Evolutionary conservation across 2,797 vertebrate genomes (phyloP).

Genomic region (Nasua narica): DNA sequence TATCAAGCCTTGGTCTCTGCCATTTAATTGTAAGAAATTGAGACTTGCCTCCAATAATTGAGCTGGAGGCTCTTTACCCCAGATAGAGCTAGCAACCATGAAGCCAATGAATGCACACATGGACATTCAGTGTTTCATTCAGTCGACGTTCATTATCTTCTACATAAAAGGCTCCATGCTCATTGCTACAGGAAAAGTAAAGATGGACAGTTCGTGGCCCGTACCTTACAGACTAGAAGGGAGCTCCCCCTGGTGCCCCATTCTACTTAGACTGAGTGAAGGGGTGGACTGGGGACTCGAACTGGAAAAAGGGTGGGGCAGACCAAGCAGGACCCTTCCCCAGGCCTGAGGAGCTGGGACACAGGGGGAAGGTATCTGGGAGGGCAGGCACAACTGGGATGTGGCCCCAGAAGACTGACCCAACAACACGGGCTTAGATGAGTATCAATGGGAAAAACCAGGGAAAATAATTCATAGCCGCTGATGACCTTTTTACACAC

Average conservation of each 20-base stretch:
- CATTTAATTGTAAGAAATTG: not conserved
- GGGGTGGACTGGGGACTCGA: not conserved
- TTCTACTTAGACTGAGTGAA: not conserved
- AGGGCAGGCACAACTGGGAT: not conserved
- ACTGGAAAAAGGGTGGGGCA: not conserved
- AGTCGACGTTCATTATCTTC: not conserved
- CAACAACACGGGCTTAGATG: no score
- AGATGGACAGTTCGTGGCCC: not conserved
- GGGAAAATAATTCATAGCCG: not conserved
- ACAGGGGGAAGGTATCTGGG: not conserved
- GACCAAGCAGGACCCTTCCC: no score
- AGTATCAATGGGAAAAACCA: no score
- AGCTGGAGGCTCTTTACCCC: not conserved
- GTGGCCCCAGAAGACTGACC: not conserved
- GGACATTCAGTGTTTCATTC: not conserved
- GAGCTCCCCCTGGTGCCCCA: not conserved
- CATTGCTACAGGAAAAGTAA: not conserved
- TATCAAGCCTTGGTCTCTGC: not conserved
- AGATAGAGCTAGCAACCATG: not conserved
- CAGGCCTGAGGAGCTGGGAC: not conserved
- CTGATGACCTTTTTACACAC: slow-evolving; percentile 67
- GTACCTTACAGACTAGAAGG: not conserved
- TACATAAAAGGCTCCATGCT: not conserved
- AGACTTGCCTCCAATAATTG: not conserved
- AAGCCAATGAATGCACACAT: not conserved